Conservation (phyloP, 2,888 invertebrate species). For the Tridacna gigas region DNA sequence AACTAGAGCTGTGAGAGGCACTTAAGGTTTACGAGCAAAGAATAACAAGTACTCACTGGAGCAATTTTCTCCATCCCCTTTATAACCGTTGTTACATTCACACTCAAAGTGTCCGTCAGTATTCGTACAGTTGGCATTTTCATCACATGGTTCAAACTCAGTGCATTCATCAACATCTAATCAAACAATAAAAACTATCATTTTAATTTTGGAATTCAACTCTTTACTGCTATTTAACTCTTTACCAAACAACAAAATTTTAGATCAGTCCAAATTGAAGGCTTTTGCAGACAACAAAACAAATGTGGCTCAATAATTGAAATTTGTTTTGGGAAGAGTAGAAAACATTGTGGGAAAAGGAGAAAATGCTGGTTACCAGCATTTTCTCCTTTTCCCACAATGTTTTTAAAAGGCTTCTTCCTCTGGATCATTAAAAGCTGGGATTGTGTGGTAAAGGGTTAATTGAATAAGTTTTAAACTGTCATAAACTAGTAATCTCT, state of each 20-base stretch:
- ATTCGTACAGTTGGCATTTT: constrained; percentile 68
- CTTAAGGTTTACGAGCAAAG: too few species aligned
- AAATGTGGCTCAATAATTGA: too few species aligned
- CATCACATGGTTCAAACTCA: constrained; percentile 47
- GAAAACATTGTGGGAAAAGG: neutral
- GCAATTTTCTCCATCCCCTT: constrained; percentile 64
- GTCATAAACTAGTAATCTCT: neutral
- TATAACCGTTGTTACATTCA: constrained; percentile 64
- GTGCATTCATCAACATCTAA: constrained; percentile 62
- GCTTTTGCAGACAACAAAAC: too few species aligned
- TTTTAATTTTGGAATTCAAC: neutral
- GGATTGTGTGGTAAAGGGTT: too few species aligned
- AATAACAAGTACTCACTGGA: constrained; percentile 51
- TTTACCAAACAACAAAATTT: too few species aligned
- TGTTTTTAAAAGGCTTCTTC: neutral
- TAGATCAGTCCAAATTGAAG: too few species aligned
- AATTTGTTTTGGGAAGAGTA: too few species aligned
- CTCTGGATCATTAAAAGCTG: too few species aligned
- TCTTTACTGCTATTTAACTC: neutral
- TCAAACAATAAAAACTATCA: neutral
- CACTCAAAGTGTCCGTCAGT: constrained; percentile 65
- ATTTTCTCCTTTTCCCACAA: neutral
- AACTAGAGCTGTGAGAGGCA: too few species aligned
- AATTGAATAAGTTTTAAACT: too few species aligned
- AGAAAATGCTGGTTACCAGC: neutral